Evolutionary conservation across 1,140 invertebrate species (phyloP).

Genomic region (Drosophila kikkawai): DNA sequence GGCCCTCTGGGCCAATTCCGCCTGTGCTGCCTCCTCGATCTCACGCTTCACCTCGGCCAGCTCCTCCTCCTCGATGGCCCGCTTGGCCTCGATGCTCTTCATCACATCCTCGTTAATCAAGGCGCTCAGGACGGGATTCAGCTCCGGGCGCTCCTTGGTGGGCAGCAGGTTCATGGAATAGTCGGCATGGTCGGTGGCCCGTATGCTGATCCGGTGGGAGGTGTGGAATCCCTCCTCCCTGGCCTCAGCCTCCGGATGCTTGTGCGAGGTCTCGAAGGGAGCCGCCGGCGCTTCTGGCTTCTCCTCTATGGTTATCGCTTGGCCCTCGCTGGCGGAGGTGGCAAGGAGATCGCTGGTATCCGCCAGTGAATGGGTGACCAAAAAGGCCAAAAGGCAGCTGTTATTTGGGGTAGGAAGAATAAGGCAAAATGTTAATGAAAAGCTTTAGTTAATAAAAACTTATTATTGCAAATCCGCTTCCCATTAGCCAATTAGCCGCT

Average conservation of each 20-base stretch:
- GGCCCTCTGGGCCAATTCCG: constrained; percentile 38
- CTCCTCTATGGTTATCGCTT: constrained; percentile 11
- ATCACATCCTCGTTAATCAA: constrained; percentile 85
- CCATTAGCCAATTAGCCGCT: neutral
- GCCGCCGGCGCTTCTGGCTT: neutral
- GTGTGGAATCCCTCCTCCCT: constrained; percentile 75
- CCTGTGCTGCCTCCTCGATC: constrained; percentile 56
- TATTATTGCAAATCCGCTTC: neutral
- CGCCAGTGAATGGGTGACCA: constrained; percentile 21
- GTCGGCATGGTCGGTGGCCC: constrained; percentile 57
- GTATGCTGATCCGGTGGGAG: constrained; percentile 69
- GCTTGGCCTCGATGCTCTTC: constrained; percentile 84
- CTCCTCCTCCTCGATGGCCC: constrained; percentile 80
- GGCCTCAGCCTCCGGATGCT: constrained; percentile 61
- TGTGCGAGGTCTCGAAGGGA: constrained; percentile 79
- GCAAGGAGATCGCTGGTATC: constrained; percentile 18
- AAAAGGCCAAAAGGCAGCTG: constrained; percentile 61
- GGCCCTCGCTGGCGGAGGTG: constrained; percentile 15
- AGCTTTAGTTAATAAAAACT: neutral
- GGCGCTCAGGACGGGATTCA: constrained; percentile 81
- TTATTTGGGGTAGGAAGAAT: neutral
- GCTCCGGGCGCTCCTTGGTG: constrained; percentile 81
- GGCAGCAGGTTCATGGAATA: constrained; percentile 79
- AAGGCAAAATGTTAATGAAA: neutral
- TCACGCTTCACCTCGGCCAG: constrained; percentile 73